Evolutionary conservation across 1,140 invertebrate species (phyloP), one percentile per base, ranked within the genome.

Genomic region (Polypedilum vanderplanki): DNA sequence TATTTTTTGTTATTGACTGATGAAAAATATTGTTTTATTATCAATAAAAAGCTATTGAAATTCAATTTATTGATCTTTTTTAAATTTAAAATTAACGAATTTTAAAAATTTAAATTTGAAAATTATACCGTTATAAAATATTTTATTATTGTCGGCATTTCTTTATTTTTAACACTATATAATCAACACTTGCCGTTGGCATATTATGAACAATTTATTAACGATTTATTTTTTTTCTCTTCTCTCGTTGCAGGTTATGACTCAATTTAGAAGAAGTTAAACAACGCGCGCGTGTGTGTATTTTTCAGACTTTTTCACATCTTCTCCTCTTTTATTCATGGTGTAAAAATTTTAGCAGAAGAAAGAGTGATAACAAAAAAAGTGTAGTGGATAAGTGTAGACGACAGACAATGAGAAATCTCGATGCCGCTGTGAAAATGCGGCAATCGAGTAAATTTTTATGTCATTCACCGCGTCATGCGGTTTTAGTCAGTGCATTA

Each of bases 371-470:
- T 15, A 57, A 57, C 0, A 70, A 20, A 70, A 70, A 70, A 10
- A 20, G 9, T 20, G 17, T 9, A 70, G 65, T 70, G 65, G 8
- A 70, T 70, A 70, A 70, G 15, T 70, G 15, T 5, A n/a, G 12
- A 33, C 15, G 10, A n/a, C 7, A 74, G 12, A 74, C n/a, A 74
- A 74, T 74, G 74, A 46, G 15, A 12, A 74, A 74, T 20, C 41
- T 57, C 74, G 74, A 15, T 74, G 74, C 74, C 74, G 74, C 74
- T 41, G 41, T 46, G 18, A 74, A 74, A 74, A 74, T 74, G 74
- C 74, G 74, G 74, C 74, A 74, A 18, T 41, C 74, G 74, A 41
- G 74, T 74, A 15, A 17, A 33, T 33, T 74, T n/a, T 17, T 12
- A 7, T 7, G 40, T 20, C 40, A 41, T 15, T 40, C 15, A n/a